Evolutionary conservation across 1,140 invertebrate species (phyloP), one percentile per base, ranked within the genome.

Genomic region (Macrosteles quadrilineatus): DNA sequence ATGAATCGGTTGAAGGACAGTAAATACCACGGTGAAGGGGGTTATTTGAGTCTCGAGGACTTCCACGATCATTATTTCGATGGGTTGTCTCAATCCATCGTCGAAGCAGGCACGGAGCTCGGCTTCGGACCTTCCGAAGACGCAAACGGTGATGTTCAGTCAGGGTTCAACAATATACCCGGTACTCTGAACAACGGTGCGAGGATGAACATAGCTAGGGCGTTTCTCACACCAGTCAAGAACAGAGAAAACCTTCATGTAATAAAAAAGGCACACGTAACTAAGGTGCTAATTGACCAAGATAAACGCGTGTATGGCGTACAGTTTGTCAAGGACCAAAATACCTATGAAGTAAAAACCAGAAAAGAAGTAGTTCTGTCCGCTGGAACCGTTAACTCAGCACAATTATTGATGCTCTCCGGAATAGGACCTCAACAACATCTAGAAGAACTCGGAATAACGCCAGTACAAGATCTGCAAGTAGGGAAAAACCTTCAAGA

Each of bases 281-380:
- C 27, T 14, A 75, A 72, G 65, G 25, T 75, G 12, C 25, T 71
- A 6, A 63, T 75, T 1, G 55, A 57, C 88, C 0, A 65, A 76
- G 45, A 80, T 82, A 0, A 85, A 87, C 87, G 84, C 75, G 90
- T 90, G 0, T 87, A 85, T 32, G 91, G 87, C 0, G 90, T 94
- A 0, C 89, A 92, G 78, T 92, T 90, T 74, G 79, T 88, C 1
- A 85, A 90, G 68, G 83, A 90, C 68, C 90, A 89, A n/a, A 81
- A 83, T 21, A 85, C 84, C 63, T 84, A 87, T 75, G 75, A 70
- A 12, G 87, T 92, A 0, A 80, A 84, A 27, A 91, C 91, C 0
- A 84, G 83, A 50, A 89, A 90, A 76, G 92, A 94, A 80, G 86
- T 94, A 0, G 72, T 72, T 55, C 17, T 73, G 4, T 75, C 76